A percentile compares a stretch with the other conserved stretches of the same genome.
Evolutionary conservation across 2,797 vertebrate genomes (phyloP).

Genomic region (Astyanax mexicanus): DNA sequence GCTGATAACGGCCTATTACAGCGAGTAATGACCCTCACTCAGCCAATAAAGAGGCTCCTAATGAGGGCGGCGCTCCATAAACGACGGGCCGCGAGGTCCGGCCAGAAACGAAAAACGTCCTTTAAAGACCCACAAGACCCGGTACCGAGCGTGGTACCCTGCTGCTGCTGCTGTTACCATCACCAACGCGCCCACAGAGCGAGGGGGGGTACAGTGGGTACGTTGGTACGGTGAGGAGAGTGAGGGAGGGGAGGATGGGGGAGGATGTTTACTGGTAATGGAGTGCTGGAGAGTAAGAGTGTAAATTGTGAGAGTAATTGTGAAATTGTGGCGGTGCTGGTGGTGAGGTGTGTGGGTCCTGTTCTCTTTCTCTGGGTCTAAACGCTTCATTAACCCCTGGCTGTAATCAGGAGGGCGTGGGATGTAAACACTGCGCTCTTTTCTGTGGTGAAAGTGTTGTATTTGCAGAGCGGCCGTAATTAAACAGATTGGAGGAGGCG

Average conservation of each 20-base stretch:
- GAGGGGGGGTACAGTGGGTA: too few relatives aligned
- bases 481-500: neutral
- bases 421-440: conserved; percentile 1
- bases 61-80: conserved; percentile 67
- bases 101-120: conserved; percentile 52
- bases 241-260: too few relatives aligned
- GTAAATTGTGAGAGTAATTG: neutral
- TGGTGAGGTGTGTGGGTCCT: neutral
- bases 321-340: neutral
- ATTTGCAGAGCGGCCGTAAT: neutral
- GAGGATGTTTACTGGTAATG: conserved; percentile 7
- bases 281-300: conserved; percentile 25
- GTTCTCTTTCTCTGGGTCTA: neutral
- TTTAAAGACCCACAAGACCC: conserved; percentile 44
- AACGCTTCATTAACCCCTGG: neutral
- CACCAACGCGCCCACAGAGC: conserved; percentile 14
- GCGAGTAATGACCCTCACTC: conserved; percentile 74
- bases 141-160: conserved; percentile 43
- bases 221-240: neutral
- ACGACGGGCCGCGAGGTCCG: conserved; percentile 39
- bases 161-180: conserved; percentile 22
- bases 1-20: conserved; percentile 73
- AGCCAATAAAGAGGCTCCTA: conserved; percentile 74
- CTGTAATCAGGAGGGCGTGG: conserved; percentile 17
- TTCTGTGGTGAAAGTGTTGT: conserved; percentile 5